A percentile compares a stretch with the other conserved stretches of the same genome.
Conservation (phyloP, 2,888 invertebrate genomes). For the Anoncus sp. region DNA sequence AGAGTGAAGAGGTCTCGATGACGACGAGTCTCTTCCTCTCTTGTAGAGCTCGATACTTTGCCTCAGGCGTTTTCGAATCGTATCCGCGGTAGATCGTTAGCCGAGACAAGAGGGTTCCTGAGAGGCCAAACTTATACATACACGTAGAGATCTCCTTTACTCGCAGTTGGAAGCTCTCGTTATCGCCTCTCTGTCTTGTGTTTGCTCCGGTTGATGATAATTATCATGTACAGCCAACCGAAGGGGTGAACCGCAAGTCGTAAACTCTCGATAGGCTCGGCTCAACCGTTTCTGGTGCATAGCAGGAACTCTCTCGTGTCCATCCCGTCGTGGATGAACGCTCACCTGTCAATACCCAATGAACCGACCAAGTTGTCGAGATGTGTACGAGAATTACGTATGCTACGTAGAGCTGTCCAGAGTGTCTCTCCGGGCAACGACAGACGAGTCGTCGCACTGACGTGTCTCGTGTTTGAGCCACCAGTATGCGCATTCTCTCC, state of each 20-base stretch:
- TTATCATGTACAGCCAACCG: slow-evolving; percentile 27
- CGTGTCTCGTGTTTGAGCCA: slow-evolving; percentile 33
- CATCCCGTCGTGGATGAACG: slow-evolving; percentile 3
- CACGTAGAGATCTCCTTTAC: slow-evolving; percentile 4
- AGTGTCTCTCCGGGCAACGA: slow-evolving; percentile 21
- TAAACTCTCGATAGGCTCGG: slow-evolving; percentile 50
- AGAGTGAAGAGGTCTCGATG: slow-evolving; percentile 22
- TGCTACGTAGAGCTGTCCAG: slow-evolving; percentile 29
- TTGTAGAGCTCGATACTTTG: slow-evolving; percentile 28
- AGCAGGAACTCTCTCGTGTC: neutral
- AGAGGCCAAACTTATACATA: neutral
- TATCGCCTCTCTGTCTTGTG: slow-evolving; percentile 24
- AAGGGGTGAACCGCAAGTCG: slow-evolving; percentile 36
- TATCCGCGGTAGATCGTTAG: slow-evolving; percentile 42
- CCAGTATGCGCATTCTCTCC: slow-evolving; percentile 31
- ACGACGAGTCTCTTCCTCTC: slow-evolving; percentile 9
- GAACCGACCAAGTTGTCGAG: slow-evolving; percentile 30
- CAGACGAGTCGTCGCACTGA: slow-evolving; percentile 33
- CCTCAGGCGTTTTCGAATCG: slow-evolving; percentile 35
- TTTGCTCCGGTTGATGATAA: slow-evolving; percentile 40
- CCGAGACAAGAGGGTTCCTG: slow-evolving; percentile 26
- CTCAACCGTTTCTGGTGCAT: neutral
- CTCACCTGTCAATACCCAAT: slow-evolving; percentile 21
- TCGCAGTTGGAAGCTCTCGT: slow-evolving; percentile 21
- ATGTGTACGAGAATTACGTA: slow-evolving; percentile 49